phyloP scores from a whole-genome alignment of 2,113 vertebrate genomes.

The Origma solitaria region DNA sequence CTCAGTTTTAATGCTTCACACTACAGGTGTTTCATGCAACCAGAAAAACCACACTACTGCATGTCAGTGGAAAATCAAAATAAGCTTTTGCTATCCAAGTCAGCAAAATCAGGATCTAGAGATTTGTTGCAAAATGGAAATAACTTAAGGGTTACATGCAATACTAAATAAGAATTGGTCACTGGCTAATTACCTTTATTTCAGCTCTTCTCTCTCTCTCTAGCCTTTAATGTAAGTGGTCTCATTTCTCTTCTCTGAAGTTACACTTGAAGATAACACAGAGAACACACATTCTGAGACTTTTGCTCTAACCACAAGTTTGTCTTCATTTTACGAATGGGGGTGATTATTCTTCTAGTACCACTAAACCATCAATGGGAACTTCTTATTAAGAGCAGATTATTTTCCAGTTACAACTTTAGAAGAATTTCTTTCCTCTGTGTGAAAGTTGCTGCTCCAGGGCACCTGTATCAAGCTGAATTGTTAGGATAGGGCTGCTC shows the following conservation, averaged over 20 bases:
- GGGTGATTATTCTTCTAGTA: neutral
- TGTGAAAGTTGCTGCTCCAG: neutral
- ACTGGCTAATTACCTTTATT: neutral
- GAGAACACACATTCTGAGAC: neutral
- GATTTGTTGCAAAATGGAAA: neutral
- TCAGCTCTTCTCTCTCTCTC: neutral
- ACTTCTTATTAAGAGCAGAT: neutral
- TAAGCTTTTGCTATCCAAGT: neutral
- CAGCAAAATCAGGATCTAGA: neutral
- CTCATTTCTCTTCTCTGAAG: neutral
- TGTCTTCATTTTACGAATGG: neutral
- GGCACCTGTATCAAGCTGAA: neutral
- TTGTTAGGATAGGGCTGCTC: neutral
- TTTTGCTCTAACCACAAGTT: neutral
- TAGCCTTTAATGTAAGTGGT: neutral
- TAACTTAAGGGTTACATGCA: neutral
- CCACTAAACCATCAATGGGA: neutral
- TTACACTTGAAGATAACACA: neutral
- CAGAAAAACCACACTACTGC: neutral
- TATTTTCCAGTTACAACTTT: neutral
- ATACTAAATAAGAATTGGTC: neutral
- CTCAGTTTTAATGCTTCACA: neutral
- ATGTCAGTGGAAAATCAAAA: neutral
- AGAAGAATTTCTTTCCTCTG: neutral
- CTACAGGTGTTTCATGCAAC: neutral